A percentile compares a stretch with the other conserved stretches of the same genome.
phyloP scores from a whole-genome alignment of 2,113 vertebrate genomes.

The Passer montanus region DNA sequence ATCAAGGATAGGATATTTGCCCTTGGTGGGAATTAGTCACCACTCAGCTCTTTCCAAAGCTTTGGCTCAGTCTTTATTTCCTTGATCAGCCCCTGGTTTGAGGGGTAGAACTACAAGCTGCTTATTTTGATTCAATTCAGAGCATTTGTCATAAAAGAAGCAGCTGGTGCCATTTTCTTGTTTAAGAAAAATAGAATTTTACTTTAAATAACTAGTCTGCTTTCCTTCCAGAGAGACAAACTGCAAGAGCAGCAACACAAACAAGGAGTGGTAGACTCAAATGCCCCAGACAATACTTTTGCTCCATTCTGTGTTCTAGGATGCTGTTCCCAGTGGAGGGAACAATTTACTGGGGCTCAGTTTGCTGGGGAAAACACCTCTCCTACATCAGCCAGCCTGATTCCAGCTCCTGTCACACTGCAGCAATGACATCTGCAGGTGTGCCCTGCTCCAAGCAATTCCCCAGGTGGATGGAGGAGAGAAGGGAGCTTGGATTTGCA shows the following conservation, averaged over 20 bases:
- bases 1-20: constrained; percentile 17
- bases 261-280: constrained; percentile 34
- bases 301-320: not conserved
- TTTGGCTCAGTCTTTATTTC: constrained; percentile 42
- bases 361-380: not conserved
- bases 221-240: constrained; percentile 25
- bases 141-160: constrained; percentile 46
- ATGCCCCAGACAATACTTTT: constrained; percentile 38
- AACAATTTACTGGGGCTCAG: not conserved
- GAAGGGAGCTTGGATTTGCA: not conserved
- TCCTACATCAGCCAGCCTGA: not conserved
- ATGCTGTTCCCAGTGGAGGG: not conserved
- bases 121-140: constrained; percentile 39
- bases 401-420: not conserved
- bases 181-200: constrained; percentile 3
- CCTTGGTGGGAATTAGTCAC: constrained; percentile 38
- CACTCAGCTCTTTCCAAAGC: not conserved
- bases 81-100: constrained; percentile 31
- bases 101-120: constrained; percentile 30
- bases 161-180: constrained; percentile 52
- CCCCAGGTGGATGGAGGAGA: not conserved
- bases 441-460: not conserved
- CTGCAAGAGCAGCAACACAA: constrained; percentile 43
- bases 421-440: not conserved
- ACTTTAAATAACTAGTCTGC: constrained; percentile 64